Evolutionary conservation across 2,888 invertebrate genomes (phyloP), one percentile per base, ranked within the genome.

Genomic region (Linhomoeus sp.): DNA sequence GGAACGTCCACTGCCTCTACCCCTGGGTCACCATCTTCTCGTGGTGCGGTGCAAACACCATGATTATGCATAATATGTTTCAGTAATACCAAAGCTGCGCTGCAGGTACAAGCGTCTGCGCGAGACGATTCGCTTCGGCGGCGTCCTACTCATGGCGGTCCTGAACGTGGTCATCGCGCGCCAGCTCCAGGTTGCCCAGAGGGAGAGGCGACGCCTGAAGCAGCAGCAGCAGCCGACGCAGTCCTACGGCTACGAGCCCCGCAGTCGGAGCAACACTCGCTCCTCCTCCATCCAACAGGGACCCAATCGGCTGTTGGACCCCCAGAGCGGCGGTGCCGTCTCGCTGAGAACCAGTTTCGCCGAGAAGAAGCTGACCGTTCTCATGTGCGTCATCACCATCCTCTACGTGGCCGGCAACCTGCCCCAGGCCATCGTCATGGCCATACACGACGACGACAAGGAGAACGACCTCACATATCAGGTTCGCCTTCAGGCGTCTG

Each of bases 381-480:
- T 62, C 36, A 62, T 62, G 62, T 48, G 57, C 2, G 52, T 51
- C 1, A 63, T 63, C 38, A 59, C 62, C 45, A 25, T 61, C 17
- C 58, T 63, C 39, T 63, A 58, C 51, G 48, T 59, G 3, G 41
- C 59, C 7, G 62, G 62, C 23, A 62, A 62, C 42, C 45, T 62
- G 14, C 63, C 63, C 12, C 60, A 61, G 47, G 58, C 58, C 40
- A 51, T 58, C 20, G 56, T 60, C 23, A 62, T 62, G 62, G 52
- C 60, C 17, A 43, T 58, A 7, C 58, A 60, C 45, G 58, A 57
- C 42, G 60, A 59, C 24, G 48, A 53, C 9, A 53, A 53, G 48
- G 56, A 60, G 25, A 38, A 51, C 37, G 49, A 54, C 24, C 60
- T 48, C 47, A 47, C 49, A n/a, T 60, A 61, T 43, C 61, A 61